Percentiles rank a stretch among this genome's conserved stretches.
These are phyloP conservation scores for Oreortyx pictus DNA, from an alignment of 2,797 vertebrate species.

Conservation along the genomic window DNA sequence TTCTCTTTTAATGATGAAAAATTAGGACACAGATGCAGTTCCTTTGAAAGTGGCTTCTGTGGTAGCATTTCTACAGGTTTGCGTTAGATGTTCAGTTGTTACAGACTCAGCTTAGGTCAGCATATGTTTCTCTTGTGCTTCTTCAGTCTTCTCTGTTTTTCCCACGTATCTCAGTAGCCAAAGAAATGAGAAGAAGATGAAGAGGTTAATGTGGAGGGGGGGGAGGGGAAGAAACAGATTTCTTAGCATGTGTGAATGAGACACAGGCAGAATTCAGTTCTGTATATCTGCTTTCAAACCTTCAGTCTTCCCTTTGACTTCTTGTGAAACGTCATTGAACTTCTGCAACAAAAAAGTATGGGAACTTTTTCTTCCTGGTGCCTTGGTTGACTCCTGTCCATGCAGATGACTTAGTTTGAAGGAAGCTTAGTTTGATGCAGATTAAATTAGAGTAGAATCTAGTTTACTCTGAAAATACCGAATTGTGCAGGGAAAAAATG, in stretches of 20 bases:
- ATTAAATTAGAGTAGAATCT: slow-evolving; percentile 25
- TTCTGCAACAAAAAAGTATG: background rate
- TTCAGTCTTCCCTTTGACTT: background rate
- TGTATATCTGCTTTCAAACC: background rate
- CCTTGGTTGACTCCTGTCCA: background rate
- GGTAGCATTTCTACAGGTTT: background rate
- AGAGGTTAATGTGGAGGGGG: background rate
- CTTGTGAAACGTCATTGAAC: background rate
- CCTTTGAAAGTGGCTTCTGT: background rate
- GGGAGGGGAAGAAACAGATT: background rate
- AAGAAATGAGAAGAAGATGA: background rate
- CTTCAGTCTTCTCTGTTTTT: background rate
- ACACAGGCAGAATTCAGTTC: background rate
- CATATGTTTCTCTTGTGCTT: background rate
- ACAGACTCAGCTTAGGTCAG: background rate
- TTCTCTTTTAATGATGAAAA: background rate
- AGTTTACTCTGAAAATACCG: slow-evolving; percentile 19
- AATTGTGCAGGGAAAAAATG: slow-evolving; percentile 26
- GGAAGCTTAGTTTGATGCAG: background rate
- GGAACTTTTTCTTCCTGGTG: background rate
- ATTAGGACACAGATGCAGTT: background rate
- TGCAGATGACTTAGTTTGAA: background rate
- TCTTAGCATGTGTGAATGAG: background rate
- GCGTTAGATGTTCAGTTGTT: background rate
- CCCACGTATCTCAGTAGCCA: background rate